Conservation (phyloP, 2,113 vertebrate species). For the Zapornia atra region DNA sequence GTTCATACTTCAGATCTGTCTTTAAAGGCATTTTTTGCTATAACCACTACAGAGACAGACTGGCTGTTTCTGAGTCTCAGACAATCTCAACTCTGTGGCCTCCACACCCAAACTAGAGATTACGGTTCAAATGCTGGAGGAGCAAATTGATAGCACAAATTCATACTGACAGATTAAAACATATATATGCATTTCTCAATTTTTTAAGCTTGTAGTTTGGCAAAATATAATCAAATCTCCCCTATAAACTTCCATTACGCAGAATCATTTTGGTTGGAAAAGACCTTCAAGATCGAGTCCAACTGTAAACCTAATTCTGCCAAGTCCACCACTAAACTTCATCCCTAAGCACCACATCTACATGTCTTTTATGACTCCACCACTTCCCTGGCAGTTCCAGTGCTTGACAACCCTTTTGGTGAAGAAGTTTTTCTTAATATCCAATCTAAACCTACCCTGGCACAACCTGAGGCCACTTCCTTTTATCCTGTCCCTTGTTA, state of each 20-base stretch:
- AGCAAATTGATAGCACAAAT: background rate
- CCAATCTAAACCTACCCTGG: too few relatives aligned
- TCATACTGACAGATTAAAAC: background rate
- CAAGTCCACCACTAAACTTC: background rate
- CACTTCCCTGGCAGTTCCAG: too few relatives aligned
- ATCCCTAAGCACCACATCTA: too few relatives aligned
- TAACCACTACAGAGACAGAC: background rate
- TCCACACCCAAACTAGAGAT: background rate
- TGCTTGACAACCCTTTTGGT: too few relatives aligned
- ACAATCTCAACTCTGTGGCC: background rate
- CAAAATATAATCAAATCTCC: background rate
- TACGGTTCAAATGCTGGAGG: background rate
- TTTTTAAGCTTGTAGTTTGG: background rate
- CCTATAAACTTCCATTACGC: background rate
- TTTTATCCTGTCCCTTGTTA: too few relatives aligned
- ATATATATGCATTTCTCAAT: background rate
- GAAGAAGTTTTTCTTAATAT: too few relatives aligned
- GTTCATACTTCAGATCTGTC: background rate
- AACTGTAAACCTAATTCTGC: background rate
- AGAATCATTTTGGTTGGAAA: background rate
- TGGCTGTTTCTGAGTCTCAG: background rate
- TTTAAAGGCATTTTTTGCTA: background rate
- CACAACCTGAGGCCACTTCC: too few relatives aligned
- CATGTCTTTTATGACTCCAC: too few relatives aligned
- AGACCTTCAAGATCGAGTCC: background rate